Percentiles rank a stretch among this genome's conserved stretches.
Conservation (phyloP, 2,888 invertebrate genomes). For the Coleophora deauratella region DNA sequence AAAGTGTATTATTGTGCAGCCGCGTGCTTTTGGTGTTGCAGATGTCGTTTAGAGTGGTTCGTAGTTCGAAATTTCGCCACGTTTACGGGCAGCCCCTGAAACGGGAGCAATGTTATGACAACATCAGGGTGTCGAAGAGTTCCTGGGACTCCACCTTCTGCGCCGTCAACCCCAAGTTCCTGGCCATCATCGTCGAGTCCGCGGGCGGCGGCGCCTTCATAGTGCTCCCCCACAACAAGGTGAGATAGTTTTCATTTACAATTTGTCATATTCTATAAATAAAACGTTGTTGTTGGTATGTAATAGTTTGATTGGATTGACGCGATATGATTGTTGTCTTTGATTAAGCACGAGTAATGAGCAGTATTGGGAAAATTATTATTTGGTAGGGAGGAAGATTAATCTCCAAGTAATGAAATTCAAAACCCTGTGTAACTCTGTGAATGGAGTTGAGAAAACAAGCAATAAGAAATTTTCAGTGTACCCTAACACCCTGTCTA, state of each 20-base stretch:
- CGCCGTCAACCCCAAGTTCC: conserved; percentile 97
- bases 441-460: no score
- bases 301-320: neutral
- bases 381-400: no score
- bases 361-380: no score
- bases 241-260: conserved; percentile 42
- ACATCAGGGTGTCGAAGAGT: conserved; percentile 96
- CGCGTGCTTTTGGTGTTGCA: conserved; percentile 61
- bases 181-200: conserved; percentile 97
- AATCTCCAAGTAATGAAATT: no score
- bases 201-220: conserved; percentile 97
- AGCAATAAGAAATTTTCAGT: no score
- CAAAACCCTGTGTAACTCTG: no score
- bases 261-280: conserved; percentile 2
- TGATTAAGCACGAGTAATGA: no score
- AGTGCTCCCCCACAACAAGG: conserved; percentile 94
- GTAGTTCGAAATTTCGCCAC: conserved; percentile 98
- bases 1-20: conserved; percentile 46
- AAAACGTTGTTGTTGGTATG: neutral
- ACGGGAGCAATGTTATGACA: conserved; percentile 98
- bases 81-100: conserved; percentile 92
- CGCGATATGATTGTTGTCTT: no score
- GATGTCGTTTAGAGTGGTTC: conserved; percentile 98
- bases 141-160: conserved; percentile 99
- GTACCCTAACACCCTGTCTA: no score